Conservation (phyloP, 2,113 vertebrate genomes). For the Cervus canadensis region DNA sequence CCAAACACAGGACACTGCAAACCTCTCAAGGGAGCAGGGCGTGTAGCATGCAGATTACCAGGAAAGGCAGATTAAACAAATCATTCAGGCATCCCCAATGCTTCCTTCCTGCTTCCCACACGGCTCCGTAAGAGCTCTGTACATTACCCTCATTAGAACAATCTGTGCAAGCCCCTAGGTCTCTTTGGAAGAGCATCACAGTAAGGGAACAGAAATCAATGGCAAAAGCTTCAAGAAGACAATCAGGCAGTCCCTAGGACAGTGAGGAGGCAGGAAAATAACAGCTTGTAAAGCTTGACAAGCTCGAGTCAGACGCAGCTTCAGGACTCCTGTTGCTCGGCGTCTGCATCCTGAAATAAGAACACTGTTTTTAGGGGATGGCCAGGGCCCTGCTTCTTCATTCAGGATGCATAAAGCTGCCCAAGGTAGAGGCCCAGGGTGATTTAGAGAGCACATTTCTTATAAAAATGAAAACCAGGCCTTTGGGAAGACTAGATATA, state of each 20-base stretch:
- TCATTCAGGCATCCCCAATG: slow-evolving; percentile 27
- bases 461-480: slow-evolving; percentile 30
- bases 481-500: neutral
- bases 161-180: slow-evolving; percentile 34
- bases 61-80: slow-evolving; percentile 60
- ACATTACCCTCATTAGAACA: slow-evolving; percentile 63
- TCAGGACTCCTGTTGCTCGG: slow-evolving; percentile 69
- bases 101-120: neutral
- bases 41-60: slow-evolving; percentile 46
- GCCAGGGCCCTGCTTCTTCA: slow-evolving; percentile 35
- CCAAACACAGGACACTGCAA: neutral
- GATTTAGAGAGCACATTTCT: slow-evolving; percentile 52
- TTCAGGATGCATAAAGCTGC: slow-evolving; percentile 54
- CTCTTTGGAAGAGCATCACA: slow-evolving; percentile 55
- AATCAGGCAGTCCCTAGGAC: slow-evolving; percentile 66
- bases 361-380: slow-evolving; percentile 66
- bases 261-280: slow-evolving; percentile 59
- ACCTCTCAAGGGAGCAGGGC: slow-evolving; percentile 4
- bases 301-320: slow-evolving; percentile 68
- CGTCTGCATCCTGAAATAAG: slow-evolving; percentile 61
- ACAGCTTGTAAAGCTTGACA: slow-evolving; percentile 74
- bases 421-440: neutral
- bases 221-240: slow-evolving; percentile 68
- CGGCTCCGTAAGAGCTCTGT: slow-evolving; percentile 31
- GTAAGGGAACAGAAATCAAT: slow-evolving; percentile 61